Percentiles rank a stretch among this genome's conserved stretches.
Evolutionary conservation across 2,113 vertebrate genomes (phyloP).

Genomic region (Leptobrachium leishanense): DNA sequence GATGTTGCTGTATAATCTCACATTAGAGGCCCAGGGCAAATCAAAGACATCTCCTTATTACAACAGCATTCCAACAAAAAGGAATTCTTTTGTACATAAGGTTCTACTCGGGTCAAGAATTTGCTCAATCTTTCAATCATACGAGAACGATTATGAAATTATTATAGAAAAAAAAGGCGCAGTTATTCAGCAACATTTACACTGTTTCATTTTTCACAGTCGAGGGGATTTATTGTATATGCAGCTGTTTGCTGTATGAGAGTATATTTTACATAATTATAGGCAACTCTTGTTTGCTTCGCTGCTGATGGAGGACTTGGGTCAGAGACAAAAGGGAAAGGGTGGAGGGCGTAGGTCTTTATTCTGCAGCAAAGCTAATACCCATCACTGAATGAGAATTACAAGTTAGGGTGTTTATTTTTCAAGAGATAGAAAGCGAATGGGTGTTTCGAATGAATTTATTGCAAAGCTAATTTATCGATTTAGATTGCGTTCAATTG

Average conservation of each 20-base stretch:
- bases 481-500: not conserved
- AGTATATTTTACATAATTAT: constrained; percentile 18
- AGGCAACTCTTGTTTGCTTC: constrained; percentile 14
- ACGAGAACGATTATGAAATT: constrained; percentile 18
- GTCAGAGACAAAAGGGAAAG: constrained; percentile 9
- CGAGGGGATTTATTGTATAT: constrained; percentile 6
- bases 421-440: not conserved
- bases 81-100: constrained; percentile 37
- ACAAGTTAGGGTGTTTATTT: constrained; percentile 1
- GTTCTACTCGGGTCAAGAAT: constrained; percentile 40
- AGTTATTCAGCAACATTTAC: constrained; percentile 11
- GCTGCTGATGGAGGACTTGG: not conserved
- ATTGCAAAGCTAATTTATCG: not conserved
- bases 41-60: constrained; percentile 13
- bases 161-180: constrained; percentile 1
- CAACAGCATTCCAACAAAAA: constrained; percentile 24
- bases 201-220: not conserved
- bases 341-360: not conserved
- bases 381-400: constrained; percentile 4
- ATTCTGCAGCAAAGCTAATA: not conserved
- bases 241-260: constrained; percentile 27
- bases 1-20: constrained; percentile 17
- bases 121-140: constrained; percentile 42
- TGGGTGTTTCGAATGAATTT: not conserved
- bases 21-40: constrained; percentile 10